Evolutionary conservation across 1,140 invertebrate genomes (phyloP), one percentile per base, ranked within the genome.

Genomic region (Trichoplusia ni): DNA sequence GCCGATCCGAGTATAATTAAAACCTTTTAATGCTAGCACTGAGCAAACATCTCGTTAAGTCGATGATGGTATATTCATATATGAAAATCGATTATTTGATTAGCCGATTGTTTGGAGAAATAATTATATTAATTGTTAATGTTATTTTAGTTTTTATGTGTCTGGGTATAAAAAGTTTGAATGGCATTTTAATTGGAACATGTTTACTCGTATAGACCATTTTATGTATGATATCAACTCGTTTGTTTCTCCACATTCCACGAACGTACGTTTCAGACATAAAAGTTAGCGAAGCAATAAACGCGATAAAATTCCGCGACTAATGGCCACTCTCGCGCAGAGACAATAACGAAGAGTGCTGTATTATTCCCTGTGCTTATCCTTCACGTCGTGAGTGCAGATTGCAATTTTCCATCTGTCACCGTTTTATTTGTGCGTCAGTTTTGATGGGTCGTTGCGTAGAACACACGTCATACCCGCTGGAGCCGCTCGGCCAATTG

Each of bases 331-430:
- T 35, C 31, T 53, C 29, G 31, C n/a, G 4, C 31, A 13, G 29
- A 53, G 47, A 53, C 31, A 53, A 53, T 47, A 47, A 47, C 44
- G 44, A 47, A 14, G n/a, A 27, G 53, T 29, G 54, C 16, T 19
- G 19, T 40, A 46, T 60, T 35, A 29, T 33, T 42, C 54, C 37
- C 37, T 60, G 29, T 35, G 40, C 29, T 60, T 35, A 60, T 60
- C 42, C 27, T 1, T 47, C 29, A 35, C 25, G 56, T 60, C 56
- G 25, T 23, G 56, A 60, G 56, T 35, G 40, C 38, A 46, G 56
- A 46, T 60, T 60, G 56, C 56, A 60, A 60, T 60, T 60, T 60
- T 46, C 56, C 40, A 37, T 44, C 40, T 60, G 56, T 47, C 56
- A 60, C 56, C 40, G 42, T 60, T 47, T 59, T 60, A 60, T 60